These are phyloP conservation scores for Diaperis boleti DNA, from an alignment of 2,888 invertebrate species.

Conservation along the genomic window DNA sequence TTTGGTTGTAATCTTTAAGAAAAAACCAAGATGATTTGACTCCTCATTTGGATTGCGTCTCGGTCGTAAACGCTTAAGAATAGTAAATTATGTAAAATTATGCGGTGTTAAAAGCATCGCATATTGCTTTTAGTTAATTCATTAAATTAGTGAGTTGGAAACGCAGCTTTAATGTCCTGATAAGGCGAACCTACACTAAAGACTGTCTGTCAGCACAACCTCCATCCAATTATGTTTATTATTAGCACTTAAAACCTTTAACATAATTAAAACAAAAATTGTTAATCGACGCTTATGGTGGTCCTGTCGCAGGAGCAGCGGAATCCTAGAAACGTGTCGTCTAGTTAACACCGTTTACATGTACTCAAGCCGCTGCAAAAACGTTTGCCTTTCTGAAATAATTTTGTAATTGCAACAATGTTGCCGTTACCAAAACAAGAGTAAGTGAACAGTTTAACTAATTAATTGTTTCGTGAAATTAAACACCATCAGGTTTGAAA, in stretches of 20 bases:
- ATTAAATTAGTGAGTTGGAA: slow-evolving; percentile 36
- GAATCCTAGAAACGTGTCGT: not conserved
- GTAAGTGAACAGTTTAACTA: slow-evolving; percentile 51
- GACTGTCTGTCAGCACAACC: slow-evolving; percentile 11
- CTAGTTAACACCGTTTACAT: slow-evolving; percentile 1
- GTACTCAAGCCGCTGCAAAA: not conserved
- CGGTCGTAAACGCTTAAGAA: slow-evolving; percentile 41
- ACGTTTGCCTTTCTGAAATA: not conserved
- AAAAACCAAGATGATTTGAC: not conserved
- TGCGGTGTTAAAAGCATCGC: slow-evolving; percentile 52
- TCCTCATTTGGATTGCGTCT: slow-evolving; percentile 30
- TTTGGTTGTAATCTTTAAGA: not conserved
- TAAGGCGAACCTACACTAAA: slow-evolving; percentile 1
- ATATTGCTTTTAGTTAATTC: slow-evolving; percentile 42
- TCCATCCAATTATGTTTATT: slow-evolving; percentile 35
- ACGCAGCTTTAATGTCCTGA: slow-evolving; percentile 28
- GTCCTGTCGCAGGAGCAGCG: slow-evolving; percentile 3
- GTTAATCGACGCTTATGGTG: slow-evolving; percentile 20
- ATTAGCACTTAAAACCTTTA: slow-evolving; percentile 20
- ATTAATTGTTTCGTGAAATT: slow-evolving; percentile 60
- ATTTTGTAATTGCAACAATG: slow-evolving; percentile 47
- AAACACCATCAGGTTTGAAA: slow-evolving; percentile 58
- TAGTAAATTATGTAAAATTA: slow-evolving; percentile 51
- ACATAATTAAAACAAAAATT: slow-evolving; percentile 33
- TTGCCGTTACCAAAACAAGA: slow-evolving; percentile 50